Conservation (phyloP, 2,797 vertebrate genomes). For the Etheostoma nigrum region DNA sequence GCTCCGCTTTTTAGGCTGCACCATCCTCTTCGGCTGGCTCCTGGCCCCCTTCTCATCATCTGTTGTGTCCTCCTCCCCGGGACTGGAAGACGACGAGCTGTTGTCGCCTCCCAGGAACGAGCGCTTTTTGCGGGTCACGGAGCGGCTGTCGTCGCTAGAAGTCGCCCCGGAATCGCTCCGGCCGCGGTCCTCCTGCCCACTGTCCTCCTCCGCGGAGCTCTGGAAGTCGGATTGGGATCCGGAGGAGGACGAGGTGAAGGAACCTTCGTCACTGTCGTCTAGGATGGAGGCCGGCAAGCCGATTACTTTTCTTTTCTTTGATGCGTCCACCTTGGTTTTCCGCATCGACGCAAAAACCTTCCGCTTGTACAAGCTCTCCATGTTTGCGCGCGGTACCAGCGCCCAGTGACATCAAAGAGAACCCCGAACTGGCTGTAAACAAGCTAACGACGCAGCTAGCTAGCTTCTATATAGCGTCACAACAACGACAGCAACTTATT, state of each 20-base stretch:
- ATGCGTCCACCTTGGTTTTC: constrained; percentile 78
- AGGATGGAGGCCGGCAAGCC: constrained; percentile 79
- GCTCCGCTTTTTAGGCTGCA: constrained; percentile 71
- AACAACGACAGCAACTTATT: neutral
- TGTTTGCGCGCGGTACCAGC: constrained; percentile 51
- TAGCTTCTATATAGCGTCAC: constrained; percentile 23
- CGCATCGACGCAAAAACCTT: constrained; percentile 84
- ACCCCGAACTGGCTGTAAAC: constrained; percentile 1
- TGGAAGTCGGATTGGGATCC: constrained; percentile 72
- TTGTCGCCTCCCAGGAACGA: constrained; percentile 73
- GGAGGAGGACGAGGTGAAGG: constrained; percentile 71
- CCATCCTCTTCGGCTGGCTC: constrained; percentile 58
- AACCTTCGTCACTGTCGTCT: constrained; percentile 84
- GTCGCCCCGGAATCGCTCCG: constrained; percentile 68
- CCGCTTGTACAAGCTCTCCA: constrained; percentile 84
- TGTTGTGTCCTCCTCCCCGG: constrained; percentile 32
- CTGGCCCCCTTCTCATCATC: constrained; percentile 27
- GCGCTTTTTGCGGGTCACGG: constrained; percentile 76
- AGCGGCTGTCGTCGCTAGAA: constrained; percentile 79
- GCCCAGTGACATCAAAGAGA: constrained; percentile 53
- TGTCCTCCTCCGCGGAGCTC: constrained; percentile 71
- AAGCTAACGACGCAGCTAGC: constrained; percentile 24
- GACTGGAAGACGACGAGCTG: constrained; percentile 73
- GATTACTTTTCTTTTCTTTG: constrained; percentile 72
- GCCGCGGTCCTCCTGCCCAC: constrained; percentile 57